phyloP scores from a whole-genome alignment of 2,888 invertebrate species.

The Sphecodes monilicornis region DNA sequence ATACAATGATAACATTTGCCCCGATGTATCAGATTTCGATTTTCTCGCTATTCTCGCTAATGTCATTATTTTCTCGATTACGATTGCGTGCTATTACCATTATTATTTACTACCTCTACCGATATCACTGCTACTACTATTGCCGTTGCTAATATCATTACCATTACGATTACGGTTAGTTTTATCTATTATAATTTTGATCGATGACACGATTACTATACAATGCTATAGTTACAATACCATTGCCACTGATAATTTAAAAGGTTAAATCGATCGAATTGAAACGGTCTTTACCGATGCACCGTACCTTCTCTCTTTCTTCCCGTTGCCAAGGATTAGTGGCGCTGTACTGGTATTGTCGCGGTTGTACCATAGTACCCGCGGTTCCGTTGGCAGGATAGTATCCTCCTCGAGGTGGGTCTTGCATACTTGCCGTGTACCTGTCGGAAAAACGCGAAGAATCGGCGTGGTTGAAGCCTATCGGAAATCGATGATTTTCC shows the following conservation, averaged over 20 bases:
- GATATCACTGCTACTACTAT: background rate
- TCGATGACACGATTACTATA: background rate
- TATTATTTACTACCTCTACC: background rate
- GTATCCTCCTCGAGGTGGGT: conserved; percentile 91
- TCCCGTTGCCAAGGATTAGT: conserved; percentile 97
- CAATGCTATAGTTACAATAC: background rate
- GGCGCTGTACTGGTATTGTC: conserved; percentile 84
- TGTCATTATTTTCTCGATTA: background rate
- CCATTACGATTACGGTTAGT: background rate
- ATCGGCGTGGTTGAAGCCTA: background rate
- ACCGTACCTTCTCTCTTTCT: conserved; percentile 91
- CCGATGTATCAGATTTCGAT: background rate
- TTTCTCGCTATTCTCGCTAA: background rate
- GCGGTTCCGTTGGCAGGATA: conserved; percentile 85
- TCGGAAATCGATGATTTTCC: background rate
- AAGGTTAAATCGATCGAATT: background rate
- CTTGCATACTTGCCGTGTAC: conserved; percentile 90
- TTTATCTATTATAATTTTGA: background rate
- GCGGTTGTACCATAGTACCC: conserved; percentile 82
- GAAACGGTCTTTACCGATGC: background rate
- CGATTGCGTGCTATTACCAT: background rate
- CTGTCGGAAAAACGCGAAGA: conserved; percentile 66
- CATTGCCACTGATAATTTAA: background rate
- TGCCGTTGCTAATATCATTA: background rate
- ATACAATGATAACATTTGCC: background rate